Evolutionary conservation across 1,140 invertebrate genomes (phyloP), one percentile per base, ranked within the genome.

Genomic region (Hypothenemus hampei): DNA sequence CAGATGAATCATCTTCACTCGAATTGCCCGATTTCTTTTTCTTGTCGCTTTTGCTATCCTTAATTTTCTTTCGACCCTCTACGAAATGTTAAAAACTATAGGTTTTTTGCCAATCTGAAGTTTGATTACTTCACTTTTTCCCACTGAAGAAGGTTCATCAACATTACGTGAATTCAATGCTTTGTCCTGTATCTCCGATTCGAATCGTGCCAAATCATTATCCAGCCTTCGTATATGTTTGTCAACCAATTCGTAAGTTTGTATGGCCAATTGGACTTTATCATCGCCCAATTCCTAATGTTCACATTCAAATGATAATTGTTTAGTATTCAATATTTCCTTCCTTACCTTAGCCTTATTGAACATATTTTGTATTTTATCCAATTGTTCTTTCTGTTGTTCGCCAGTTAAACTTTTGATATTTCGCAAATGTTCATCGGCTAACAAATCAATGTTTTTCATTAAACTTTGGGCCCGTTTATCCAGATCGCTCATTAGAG

Each of bases 221-320:
- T 98, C 96, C 56, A 98, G 75, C 55, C 93, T 84, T 59, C 94
- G 77, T 60, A 98, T 98, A 71, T 98, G 94, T 75, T 98, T 98
- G 67, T 98, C 95, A n/a, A 97, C 94, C 71, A 98, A 77, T 76
- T 98, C 95, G 72, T 98, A 98, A 0, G 94, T 98, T 73, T 98
- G 94, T 73, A 97, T 97, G 1, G 95, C 93, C 51, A 98, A 75
- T 70, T 97, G 92, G 10, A 97, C 93, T 78, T 98, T 98, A 65
- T 97, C 94, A 71, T 98, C 94, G 0, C 92, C 92, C 69, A 91
- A 93, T 67, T 93, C 91, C n/a, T n/a, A n/a, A n/a, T n/a, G n/a
- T n/a, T n/a, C n/a, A n/a, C n/a, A n/a, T n/a, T n/a, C n/a, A n/a
- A n/a, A n/a, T n/a, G n/a, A n/a, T n/a, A n/a, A n/a, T n/a, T n/a